Percentiles rank a stretch among this genome's conserved stretches.
phyloP scores from a whole-genome alignment of 2,797 vertebrate genomes.

The Coregonus ussuriensis region DNA sequence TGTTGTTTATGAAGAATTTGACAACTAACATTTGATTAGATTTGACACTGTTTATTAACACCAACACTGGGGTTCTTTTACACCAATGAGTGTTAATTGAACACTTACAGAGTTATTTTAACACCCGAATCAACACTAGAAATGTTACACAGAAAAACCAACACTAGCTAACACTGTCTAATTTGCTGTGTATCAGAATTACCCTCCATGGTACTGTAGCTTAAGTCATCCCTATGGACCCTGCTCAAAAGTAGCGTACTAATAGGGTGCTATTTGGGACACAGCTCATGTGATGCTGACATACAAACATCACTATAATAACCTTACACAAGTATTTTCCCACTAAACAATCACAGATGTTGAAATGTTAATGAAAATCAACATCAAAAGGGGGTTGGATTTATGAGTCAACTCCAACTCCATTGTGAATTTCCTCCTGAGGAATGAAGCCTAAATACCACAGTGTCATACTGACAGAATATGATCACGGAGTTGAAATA shows the following conservation, averaged over 20 bases:
- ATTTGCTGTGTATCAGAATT: too few species aligned
- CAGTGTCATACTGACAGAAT: background rate
- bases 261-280: background rate
- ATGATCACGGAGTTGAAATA: background rate
- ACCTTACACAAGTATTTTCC: constrained; percentile 16
- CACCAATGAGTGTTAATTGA: too few species aligned
- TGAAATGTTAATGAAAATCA: constrained; percentile 27
- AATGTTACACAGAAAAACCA: too few species aligned
- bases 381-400: background rate
- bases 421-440: background rate
- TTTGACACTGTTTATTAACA: too few species aligned
- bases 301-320: constrained; percentile 22
- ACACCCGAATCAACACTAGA: too few species aligned
- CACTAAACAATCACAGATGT: constrained; percentile 20
- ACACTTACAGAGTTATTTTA: too few species aligned
- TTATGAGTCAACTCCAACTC: constrained; percentile 14
- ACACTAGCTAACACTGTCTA: too few species aligned
- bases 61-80: too few species aligned
- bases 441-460: background rate
- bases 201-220: too few species aligned
- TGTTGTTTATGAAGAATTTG: too few species aligned
- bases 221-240: too few species aligned
- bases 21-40: too few species aligned
- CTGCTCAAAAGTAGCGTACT: background rate
- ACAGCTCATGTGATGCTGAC: background rate